Base-by-base conservation (phyloP, 2,113 vertebrate genomes). In the Alaudala cheleensis region DNA sequence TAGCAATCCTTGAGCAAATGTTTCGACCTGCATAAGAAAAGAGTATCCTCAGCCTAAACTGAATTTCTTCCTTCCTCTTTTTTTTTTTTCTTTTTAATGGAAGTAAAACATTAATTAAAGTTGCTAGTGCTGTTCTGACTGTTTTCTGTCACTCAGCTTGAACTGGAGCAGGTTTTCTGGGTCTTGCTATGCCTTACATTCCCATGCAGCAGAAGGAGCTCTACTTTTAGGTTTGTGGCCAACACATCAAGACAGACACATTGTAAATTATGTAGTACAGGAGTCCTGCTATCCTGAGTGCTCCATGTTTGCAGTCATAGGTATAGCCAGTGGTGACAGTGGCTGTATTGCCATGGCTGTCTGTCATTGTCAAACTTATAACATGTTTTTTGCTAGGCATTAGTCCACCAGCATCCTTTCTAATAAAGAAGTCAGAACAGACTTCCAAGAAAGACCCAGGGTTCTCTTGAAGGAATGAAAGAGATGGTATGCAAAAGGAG, bases 331-430 rank as follows among this genome's bases (percentile, higher is more conserved):
- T 4, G 3, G 9, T 88, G 71, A n/a, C 25, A 34, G 10, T 37
- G 62, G 19, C 9, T 4, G 7, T 53, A 13, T 21, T 61, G 10
- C 0, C 1, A 17, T 24, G 13, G 26, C 22, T 66, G 12, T 45
- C 28, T 60, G 13, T 61, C 26, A 3, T 9, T 65, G 33, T 61
- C 18, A 49, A 47, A 11, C n/a, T 71, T n/a, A 29, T 57, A 74
- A 33, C 5, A 3, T 14, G 2, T 14, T 29, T 70, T 77, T 78
- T 72, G 12, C 25, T 47, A 22, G 31, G 7, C 29, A 37, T 40
- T 67, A 37, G 33, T 81, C 23, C 8, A 37, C 50, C 17, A 60
- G 23, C 12, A 29, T 71, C 15, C 29, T 78, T 85, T 92, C 37
- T 40, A 47, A 58, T 3, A 3, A 20, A 44, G 26, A 64, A 81